Evolutionary conservation across 2,113 vertebrate genomes (phyloP).

Genomic region (Origma solitaria): DNA sequence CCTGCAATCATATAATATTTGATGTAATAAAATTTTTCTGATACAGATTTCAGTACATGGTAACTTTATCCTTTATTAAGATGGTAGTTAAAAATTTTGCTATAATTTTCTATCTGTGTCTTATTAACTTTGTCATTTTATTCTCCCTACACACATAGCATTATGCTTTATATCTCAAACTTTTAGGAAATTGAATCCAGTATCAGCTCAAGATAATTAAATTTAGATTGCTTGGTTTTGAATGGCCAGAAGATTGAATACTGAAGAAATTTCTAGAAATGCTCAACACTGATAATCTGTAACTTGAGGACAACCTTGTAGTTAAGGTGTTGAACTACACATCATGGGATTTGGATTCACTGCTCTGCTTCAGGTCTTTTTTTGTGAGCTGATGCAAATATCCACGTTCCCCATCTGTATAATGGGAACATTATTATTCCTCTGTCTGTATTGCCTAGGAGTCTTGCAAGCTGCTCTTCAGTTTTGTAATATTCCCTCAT

Average conservation of each 20-base stretch:
- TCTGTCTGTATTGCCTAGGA: neutral
- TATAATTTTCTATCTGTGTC: neutral
- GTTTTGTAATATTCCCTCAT: neutral
- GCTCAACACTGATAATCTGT: neutral
- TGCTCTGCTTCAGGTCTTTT: neutral
- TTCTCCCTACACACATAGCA: neutral
- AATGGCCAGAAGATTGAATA: neutral
- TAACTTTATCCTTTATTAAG: neutral
- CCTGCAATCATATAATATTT: neutral
- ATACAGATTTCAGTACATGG: neutral
- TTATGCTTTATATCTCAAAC: neutral
- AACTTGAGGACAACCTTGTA: neutral
- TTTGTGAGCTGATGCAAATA: neutral
- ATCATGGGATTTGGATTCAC: neutral
- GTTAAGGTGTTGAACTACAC: neutral
- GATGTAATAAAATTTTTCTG: neutral
- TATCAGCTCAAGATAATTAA: neutral
- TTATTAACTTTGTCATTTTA: slow-evolving; percentile 20
- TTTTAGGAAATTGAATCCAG: slow-evolving; percentile 38
- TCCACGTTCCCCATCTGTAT: neutral
- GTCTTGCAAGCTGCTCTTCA: neutral
- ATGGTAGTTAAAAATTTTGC: neutral
- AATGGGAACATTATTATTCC: slow-evolving; percentile 10
- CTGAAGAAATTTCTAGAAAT: neutral
- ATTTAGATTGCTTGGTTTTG: neutral